These are phyloP conservation scores for Steatocranus sp. DNA, from an alignment of 2,797 vertebrate species.

Conservation along the genomic window DNA sequence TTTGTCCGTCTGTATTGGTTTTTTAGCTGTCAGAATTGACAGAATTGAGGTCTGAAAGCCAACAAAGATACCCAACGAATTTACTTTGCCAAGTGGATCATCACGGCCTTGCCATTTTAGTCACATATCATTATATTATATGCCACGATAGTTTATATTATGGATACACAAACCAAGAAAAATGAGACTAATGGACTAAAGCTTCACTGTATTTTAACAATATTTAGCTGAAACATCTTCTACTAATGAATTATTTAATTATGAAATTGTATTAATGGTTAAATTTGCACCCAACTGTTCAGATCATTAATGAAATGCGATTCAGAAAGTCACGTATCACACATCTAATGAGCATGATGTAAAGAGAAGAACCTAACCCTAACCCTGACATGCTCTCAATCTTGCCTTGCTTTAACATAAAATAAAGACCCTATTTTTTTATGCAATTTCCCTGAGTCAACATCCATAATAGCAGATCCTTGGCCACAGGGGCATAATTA, in stretches of 20 bases:
- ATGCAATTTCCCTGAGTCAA: background rate
- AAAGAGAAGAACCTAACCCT: background rate
- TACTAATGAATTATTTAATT: background rate
- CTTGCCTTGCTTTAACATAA: background rate
- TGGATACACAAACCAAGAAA: background rate
- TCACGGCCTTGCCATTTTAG: background rate
- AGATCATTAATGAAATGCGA: slow-evolving; percentile 9
- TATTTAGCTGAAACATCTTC: background rate
- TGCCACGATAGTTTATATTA: background rate
- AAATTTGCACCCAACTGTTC: background rate
- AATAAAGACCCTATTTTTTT: background rate
- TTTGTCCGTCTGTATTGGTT: no score
- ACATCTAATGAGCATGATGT: background rate
- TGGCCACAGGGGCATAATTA: background rate
- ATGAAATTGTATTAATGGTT: background rate
- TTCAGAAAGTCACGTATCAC: background rate
- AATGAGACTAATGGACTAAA: background rate
- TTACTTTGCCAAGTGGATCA: background rate
- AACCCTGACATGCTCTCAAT: background rate
- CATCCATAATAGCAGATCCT: background rate
- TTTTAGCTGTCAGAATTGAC: background rate
- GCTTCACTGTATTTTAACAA: background rate
- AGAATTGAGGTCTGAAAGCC: background rate
- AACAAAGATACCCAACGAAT: background rate
- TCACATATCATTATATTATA: background rate